phyloP scores from a whole-genome alignment of 2,888 invertebrate genomes.

The Melikaiella ostensackeni region DNA sequence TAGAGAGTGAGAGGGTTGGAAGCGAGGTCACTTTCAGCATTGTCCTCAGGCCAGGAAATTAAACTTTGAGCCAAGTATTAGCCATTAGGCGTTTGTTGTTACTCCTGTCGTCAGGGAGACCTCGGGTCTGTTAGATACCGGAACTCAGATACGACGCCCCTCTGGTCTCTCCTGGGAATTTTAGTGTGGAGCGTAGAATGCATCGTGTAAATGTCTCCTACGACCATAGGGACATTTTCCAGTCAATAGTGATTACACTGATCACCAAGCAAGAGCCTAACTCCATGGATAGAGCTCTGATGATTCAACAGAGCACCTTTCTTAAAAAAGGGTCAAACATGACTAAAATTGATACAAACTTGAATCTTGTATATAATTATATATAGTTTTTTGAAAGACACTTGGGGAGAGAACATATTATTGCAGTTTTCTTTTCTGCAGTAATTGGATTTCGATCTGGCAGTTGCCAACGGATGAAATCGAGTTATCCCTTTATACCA shows the following conservation, averaged over 20 bases:
- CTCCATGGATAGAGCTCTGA: constrained; percentile 45
- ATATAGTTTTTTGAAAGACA: too few species aligned
- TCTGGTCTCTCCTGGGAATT: constrained; percentile 61
- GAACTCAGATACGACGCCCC: constrained; percentile 71
- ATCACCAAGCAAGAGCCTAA: constrained; percentile 54
- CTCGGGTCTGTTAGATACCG: constrained; percentile 70
- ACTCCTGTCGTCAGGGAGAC: constrained; percentile 72
- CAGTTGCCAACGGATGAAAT: background rate
- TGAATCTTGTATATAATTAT: too few species aligned
- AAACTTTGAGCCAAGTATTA: constrained; percentile 72
- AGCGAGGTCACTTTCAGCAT: constrained; percentile 60
- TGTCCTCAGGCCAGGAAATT: constrained; percentile 74
- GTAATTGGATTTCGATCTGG: constrained; percentile 15
- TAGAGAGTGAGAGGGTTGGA: constrained; percentile 40
- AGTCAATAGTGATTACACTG: constrained; percentile 57
- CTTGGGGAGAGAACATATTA: background rate
- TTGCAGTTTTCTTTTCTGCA: background rate
- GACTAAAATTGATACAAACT: too few species aligned
- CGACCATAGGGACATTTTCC: constrained; percentile 59
- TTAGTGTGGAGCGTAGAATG: constrained; percentile 64
- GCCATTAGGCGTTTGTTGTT: constrained; percentile 75
- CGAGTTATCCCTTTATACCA: constrained; percentile 32
- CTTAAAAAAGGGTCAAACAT: background rate
- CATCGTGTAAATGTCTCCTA: constrained; percentile 69
- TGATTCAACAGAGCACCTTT: background rate